Base-by-base conservation (phyloP, 2,888 invertebrate genomes). In the Punctoribates punctum region DNA sequence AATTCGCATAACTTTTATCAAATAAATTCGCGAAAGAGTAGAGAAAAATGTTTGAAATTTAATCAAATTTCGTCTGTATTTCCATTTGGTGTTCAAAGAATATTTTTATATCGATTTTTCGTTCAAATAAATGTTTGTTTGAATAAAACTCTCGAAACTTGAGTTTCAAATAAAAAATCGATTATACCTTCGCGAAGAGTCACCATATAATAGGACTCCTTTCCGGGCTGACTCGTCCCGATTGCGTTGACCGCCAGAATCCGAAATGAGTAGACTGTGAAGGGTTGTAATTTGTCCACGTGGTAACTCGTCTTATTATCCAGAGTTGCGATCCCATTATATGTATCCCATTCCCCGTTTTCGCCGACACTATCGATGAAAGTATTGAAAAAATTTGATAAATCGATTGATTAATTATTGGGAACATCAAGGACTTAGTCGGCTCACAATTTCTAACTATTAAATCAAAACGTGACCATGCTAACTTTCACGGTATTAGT, bases 201-300 rank as follows among this genome's bases (percentile, higher is more conserved):
- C 80, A 90, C 88, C 85, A 90, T 89, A 84, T 88, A 90, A 85
- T 89, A 90, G 76, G 90, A 90, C 82, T 88, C 88, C 83, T 88
- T 88, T 84, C 90, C 89, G 79, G 90, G 88, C 78, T 85, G 85
- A 83, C 90, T 90, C 78, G 86, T 85, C 80, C 91, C 91, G 84
- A 89, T 87, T 79, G 87, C 88, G 84, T 91, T 92, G 77, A 89
- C 89, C 73, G 90, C 90, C 81, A 88, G 84, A 80, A 91, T 87
- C 77, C 89, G 87, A 84, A 91, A 90, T 82, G 89, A 89, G 85
- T 92, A 91, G 77, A 90, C 89, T 73, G 90, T 91, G 85, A 89
- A 91, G 72, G 91, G 91, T 80, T 87, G 85, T 80, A 92, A 86
- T 77, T 86, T 87, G 79, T 87, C 87, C 82, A 91, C 88, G 83